Conservation (phyloP, 64 coral and sea anemone genomes). For the Stichodactyla helianthus region DNA sequence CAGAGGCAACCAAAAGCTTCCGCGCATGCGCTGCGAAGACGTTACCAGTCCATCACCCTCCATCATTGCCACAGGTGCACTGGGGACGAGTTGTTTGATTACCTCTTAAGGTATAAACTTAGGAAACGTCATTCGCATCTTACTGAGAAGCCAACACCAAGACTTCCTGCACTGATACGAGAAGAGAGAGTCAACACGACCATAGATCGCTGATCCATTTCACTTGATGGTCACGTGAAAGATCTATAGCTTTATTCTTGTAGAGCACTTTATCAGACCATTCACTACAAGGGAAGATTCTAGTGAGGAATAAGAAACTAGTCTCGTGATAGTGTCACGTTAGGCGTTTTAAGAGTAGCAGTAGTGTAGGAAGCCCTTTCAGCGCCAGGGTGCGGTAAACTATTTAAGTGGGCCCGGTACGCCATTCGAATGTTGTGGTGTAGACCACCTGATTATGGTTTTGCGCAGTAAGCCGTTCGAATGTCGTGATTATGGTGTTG, state of each 20-base stretch:
- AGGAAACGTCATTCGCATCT: not conserved
- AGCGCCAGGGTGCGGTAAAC: not conserved
- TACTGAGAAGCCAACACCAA: constrained; percentile 5
- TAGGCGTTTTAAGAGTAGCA: too few species aligned
- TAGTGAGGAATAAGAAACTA: not conserved
- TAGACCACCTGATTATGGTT: not conserved
- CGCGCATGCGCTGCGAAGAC: constrained; percentile 43
- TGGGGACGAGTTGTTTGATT: constrained; percentile 59
- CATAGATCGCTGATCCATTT: constrained; percentile 23
- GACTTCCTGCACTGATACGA: constrained; percentile 51
- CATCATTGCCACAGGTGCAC: constrained; percentile 42
- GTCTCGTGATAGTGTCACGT: too few species aligned
- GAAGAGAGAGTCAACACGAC: constrained; percentile 62
- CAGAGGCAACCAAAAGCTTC: constrained; percentile 71
- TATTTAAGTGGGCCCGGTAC: not conserved
- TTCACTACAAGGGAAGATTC: not conserved
- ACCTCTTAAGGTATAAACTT: constrained; percentile 41
- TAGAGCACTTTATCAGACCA: too few species aligned
- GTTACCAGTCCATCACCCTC: constrained; percentile 42
- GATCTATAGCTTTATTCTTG: too few species aligned
- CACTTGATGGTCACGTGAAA: not conserved
- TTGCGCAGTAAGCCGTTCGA: not conserved
- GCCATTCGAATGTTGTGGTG: not conserved
- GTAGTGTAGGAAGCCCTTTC: not conserved
- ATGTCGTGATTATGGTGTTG: not conserved